These are phyloP conservation scores for Sebastiscus albofasciatus DNA, from an alignment of 2,797 vertebrate species.

Conservation along the genomic window DNA sequence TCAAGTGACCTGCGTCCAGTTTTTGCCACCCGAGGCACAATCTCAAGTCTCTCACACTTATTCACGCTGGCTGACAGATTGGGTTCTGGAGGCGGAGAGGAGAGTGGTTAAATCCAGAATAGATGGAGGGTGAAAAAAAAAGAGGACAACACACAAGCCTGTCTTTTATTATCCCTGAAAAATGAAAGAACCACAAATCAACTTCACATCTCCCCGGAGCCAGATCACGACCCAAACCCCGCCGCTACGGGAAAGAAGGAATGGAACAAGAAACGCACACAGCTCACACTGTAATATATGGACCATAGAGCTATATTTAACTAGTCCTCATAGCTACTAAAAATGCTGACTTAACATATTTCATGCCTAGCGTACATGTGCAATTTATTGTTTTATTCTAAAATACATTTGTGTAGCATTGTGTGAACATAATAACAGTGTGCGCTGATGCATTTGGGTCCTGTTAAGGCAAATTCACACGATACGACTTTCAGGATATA, in stretches of 20 bases:
- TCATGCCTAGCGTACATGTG: neutral
- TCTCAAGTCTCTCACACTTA: constrained; percentile 53
- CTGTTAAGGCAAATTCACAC: no score
- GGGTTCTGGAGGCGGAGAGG: constrained; percentile 58
- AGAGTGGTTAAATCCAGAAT: constrained; percentile 62
- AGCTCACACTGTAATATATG: constrained; percentile 6
- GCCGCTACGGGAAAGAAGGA: constrained; percentile 23
- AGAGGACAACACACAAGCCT: constrained; percentile 52
- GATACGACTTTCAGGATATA: no score
- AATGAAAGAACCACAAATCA: constrained; percentile 62
- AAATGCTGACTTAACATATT: constrained; percentile 18
- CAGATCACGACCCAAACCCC: constrained; percentile 51
- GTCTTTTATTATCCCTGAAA: constrained; percentile 66
- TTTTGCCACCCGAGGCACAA: constrained; percentile 30
- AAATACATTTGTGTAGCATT: neutral
- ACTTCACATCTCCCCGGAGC: constrained; percentile 57
- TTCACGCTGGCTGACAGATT: constrained; percentile 55
- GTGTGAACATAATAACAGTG: neutral
- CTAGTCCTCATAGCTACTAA: neutral
- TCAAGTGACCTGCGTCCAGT: constrained; percentile 45
- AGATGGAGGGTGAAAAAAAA: constrained; percentile 50
- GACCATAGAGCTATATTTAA: constrained; percentile 20
- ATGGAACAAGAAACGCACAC: constrained; percentile 26
- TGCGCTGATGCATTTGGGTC: neutral
- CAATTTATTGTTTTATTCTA: neutral